A percentile compares a stretch with the other conserved stretches of the same genome.
Evolutionary conservation across 2,113 vertebrate genomes (phyloP).

Genomic region (Sakesphorus luctuosus): DNA sequence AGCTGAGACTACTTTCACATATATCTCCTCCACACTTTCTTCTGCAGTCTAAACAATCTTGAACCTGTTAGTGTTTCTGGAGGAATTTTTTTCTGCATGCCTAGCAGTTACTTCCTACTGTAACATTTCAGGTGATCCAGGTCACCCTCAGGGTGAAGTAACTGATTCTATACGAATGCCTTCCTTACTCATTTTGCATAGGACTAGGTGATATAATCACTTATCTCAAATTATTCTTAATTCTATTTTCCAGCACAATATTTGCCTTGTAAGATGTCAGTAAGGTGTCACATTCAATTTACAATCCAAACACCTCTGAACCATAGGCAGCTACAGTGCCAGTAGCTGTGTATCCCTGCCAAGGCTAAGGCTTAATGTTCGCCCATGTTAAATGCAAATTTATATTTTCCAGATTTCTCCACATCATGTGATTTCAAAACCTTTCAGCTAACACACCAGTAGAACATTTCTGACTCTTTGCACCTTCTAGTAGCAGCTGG

Average conservation of each 20-base stretch:
- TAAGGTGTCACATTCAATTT: not conserved
- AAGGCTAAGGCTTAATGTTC: not conserved
- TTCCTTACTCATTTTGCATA: not conserved
- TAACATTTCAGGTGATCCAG: not conserved
- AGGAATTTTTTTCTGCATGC: not conserved
- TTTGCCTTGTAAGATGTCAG: not conserved
- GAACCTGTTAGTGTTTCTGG: not conserved
- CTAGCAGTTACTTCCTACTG: not conserved
- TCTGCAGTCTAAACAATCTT: not conserved
- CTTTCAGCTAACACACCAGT: not conserved
- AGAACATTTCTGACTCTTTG: not conserved
- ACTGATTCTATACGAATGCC: not conserved
- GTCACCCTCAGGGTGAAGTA: not conserved
- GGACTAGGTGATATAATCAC: not conserved
- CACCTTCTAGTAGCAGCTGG: not conserved
- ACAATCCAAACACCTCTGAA: not conserved
- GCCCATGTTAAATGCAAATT: not conserved
- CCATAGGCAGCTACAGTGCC: fast-evolving
- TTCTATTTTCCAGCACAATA: not conserved
- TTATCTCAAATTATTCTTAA: not conserved
- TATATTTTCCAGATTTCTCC: not conserved
- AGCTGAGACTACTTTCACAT: not conserved
- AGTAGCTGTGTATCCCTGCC: not conserved
- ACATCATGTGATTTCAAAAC: not conserved
- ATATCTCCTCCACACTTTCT: not conserved